Percentiles rank a stretch among this genome's conserved stretches.
phyloP scores from a whole-genome alignment of 2,797 vertebrate genomes.

The Poeciliopsis paucimaculata region DNA sequence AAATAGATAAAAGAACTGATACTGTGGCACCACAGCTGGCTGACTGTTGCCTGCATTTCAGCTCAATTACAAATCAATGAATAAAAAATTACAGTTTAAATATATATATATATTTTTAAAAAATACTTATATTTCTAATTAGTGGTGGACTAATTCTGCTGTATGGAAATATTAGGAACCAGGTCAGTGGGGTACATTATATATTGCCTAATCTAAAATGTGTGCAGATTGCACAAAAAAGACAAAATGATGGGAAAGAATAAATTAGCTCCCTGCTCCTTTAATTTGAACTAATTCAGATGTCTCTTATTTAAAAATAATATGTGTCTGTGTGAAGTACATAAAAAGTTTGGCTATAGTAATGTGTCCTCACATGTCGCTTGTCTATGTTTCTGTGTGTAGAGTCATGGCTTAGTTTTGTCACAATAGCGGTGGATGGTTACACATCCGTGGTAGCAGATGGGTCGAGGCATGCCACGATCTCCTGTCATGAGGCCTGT shows the following conservation, averaged over 20 bases:
- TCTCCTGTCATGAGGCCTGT: constrained; percentile 94
- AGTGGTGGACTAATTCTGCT: background rate
- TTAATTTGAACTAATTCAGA: constrained; percentile 26
- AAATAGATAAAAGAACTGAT: constrained; percentile 13
- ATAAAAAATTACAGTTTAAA: background rate
- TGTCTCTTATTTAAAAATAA: constrained; percentile 19
- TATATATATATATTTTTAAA: background rate
- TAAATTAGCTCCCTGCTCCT: constrained; percentile 26
- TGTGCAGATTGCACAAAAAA: background rate
- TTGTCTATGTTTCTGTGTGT: constrained; percentile 18
- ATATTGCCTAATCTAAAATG: background rate
- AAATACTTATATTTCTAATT: background rate
- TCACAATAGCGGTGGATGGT: constrained; percentile 98
- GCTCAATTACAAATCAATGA: background rate
- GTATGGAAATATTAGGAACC: background rate
- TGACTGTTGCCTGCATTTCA: constrained; percentile 37
- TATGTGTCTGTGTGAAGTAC: constrained; percentile 16
- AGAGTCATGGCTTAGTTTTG: constrained; percentile 81
- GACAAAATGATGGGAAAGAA: constrained; percentile 54
- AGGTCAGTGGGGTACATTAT: background rate
- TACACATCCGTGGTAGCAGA: constrained; percentile 97
- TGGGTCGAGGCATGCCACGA: constrained; percentile 94
- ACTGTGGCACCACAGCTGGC: constrained; percentile 38
- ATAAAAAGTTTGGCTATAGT: constrained; percentile 33
- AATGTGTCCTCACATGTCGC: constrained; percentile 32